These are phyloP conservation scores for Tragelaphus imberbis DNA, from an alignment of 2,113 vertebrate species.

Conservation along the genomic window DNA sequence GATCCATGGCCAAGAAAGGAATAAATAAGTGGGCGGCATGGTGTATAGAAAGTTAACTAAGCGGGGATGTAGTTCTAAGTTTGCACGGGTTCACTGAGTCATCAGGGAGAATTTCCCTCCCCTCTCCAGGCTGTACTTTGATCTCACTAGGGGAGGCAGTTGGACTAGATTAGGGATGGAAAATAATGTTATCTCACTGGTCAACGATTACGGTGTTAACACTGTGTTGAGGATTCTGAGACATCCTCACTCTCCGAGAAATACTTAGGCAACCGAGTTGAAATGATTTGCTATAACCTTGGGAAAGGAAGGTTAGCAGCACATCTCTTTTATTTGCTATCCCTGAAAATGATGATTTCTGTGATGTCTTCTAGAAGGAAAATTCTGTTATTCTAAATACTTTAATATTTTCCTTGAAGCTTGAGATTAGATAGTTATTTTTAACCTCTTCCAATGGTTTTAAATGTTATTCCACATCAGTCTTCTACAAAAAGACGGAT, in stretches of 20 bases:
- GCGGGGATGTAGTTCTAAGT: not conserved
- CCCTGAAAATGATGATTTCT: not conserved
- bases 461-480: not conserved
- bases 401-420: not conserved
- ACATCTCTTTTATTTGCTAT: not conserved
- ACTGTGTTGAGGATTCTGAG: not conserved
- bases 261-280: not conserved
- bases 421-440: not conserved
- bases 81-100: not conserved
- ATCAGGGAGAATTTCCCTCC: not conserved
- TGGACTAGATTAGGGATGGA: not conserved
- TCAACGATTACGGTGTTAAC: not conserved
- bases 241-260: not conserved
- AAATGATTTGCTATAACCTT: not conserved
- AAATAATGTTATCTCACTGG: not conserved
- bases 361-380: not conserved
- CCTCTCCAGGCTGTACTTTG: not conserved
- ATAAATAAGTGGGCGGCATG: rapidly evolving
- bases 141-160: not conserved
- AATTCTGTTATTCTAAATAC: not conserved
- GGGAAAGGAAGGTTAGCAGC: not conserved
- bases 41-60: not conserved
- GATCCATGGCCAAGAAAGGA: not conserved
- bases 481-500: not conserved
- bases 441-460: not conserved